Conservation (phyloP, 2,113 vertebrate genomes). For the Gulo gulo region DNA sequence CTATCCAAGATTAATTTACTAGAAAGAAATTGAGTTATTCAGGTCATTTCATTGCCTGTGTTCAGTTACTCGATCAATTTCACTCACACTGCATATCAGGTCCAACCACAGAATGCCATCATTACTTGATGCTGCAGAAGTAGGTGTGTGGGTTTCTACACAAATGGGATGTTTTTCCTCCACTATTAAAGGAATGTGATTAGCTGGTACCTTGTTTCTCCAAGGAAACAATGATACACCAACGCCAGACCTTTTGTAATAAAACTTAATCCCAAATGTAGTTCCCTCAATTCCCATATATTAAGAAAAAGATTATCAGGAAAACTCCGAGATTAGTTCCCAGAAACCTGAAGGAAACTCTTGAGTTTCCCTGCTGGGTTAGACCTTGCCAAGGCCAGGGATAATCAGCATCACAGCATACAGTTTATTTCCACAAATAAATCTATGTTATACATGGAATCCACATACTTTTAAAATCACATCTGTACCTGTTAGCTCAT, state of each 20-base stretch:
- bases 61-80: not conserved
- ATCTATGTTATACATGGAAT: not conserved
- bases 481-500: not conserved
- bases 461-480: not conserved
- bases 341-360: not conserved
- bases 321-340: not conserved
- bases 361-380: not conserved
- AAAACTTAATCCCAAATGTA: not conserved
- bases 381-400: not conserved
- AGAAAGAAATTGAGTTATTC: constrained; percentile 53
- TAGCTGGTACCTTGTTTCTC: not conserved
- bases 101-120: not conserved
- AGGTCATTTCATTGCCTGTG: not conserved
- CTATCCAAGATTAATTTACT: constrained; percentile 31
- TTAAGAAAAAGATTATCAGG: constrained; percentile 13
- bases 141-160: accelerated
- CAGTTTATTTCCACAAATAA: not conserved
- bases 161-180: not conserved
- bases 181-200: not conserved
- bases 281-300: not conserved
- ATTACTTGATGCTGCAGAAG: not conserved
- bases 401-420: not conserved
- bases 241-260: not conserved
- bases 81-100: not conserved
- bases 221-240: not conserved